These are phyloP conservation scores for Cheilosia impressa DNA, from an alignment of 2,888 invertebrate genomes.

Conservation along the genomic window DNA sequence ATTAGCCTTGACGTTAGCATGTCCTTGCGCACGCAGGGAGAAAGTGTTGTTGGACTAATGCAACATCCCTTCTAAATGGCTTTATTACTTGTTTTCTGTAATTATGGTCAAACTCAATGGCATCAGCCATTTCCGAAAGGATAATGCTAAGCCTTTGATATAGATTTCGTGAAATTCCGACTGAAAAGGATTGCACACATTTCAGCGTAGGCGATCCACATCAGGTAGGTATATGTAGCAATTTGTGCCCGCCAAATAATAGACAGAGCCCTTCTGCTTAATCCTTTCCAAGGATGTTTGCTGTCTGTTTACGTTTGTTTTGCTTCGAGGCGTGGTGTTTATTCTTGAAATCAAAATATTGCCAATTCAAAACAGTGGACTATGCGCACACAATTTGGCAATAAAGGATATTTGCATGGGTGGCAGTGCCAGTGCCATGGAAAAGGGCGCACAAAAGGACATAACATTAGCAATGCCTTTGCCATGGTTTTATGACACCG, in stretches of 20 bases:
- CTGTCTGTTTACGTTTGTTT: slow-evolving; percentile 66
- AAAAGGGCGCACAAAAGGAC: slow-evolving; percentile 43
- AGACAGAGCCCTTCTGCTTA: slow-evolving; percentile 41
- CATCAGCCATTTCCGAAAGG: slow-evolving; percentile 72
- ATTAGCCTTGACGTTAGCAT: slow-evolving; percentile 46
- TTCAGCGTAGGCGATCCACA: slow-evolving; percentile 46
- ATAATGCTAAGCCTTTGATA: slow-evolving; percentile 63
- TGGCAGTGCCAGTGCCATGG: slow-evolving; percentile 49
- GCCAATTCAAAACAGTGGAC: slow-evolving; percentile 76
- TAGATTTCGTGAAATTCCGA: slow-evolving; percentile 43
- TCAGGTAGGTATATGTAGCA: slow-evolving; percentile 55
- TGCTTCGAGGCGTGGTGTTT: slow-evolving; percentile 80
- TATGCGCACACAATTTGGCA: slow-evolving; percentile 44
- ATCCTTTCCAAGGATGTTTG: slow-evolving; percentile 71
- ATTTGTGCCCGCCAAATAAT: slow-evolving; percentile 3
- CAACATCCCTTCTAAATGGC: slow-evolving; percentile 77
- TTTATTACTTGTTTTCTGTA: slow-evolving; percentile 82
- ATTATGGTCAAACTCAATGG: slow-evolving; percentile 80
- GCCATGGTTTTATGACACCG: slow-evolving; percentile 53
- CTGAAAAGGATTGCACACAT: slow-evolving; percentile 67
- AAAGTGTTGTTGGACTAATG: slow-evolving; percentile 61
- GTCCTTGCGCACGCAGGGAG: slow-evolving; percentile 56
- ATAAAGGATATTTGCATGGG: slow-evolving; percentile 75
- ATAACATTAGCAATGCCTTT: slow-evolving; percentile 6
- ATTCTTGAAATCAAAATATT: slow-evolving; percentile 82